Evolutionary conservation across 2,113 vertebrate species (phyloP).

Genomic region (Apteryx mantelli): DNA sequence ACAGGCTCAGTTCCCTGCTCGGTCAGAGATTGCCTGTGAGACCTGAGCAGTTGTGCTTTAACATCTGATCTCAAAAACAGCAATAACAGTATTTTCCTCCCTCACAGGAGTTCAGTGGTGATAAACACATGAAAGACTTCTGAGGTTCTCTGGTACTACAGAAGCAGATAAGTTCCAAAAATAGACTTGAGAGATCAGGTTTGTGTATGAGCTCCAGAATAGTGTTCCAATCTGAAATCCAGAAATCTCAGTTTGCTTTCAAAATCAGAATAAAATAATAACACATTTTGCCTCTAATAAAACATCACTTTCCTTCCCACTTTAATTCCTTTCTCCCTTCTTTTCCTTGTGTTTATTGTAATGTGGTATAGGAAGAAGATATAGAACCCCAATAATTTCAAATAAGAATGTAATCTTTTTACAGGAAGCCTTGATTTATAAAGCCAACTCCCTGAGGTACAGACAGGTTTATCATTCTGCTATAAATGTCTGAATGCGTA

Average conservation of each 20-base stretch:
- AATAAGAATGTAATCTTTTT: conserved; percentile 64
- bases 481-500: conserved; percentile 78
- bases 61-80: not conserved
- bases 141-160: not conserved
- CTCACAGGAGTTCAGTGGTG: not conserved
- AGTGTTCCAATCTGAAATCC: not conserved
- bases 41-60: not conserved
- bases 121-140: not conserved
- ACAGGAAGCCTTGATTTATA: conserved; percentile 75
- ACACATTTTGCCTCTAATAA: conserved; percentile 32
- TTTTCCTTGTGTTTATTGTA: conserved; percentile 18
- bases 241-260: not conserved
- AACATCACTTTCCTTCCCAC: not conserved
- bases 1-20: not conserved
- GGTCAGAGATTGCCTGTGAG: rapidly evolving
- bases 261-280: conserved; percentile 25
- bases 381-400: conserved; percentile 68
- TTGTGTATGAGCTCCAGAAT: not conserved
- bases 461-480: conserved; percentile 76
- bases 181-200: not conserved
- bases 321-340: conserved; percentile 18
- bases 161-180: not conserved
- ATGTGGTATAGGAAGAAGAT: conserved; percentile 37
- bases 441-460: conserved; percentile 66
- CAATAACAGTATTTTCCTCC: not conserved